Base-by-base conservation (phyloP, 2,888 invertebrate genomes). In the Drepanosiphum platanoidis region DNA sequence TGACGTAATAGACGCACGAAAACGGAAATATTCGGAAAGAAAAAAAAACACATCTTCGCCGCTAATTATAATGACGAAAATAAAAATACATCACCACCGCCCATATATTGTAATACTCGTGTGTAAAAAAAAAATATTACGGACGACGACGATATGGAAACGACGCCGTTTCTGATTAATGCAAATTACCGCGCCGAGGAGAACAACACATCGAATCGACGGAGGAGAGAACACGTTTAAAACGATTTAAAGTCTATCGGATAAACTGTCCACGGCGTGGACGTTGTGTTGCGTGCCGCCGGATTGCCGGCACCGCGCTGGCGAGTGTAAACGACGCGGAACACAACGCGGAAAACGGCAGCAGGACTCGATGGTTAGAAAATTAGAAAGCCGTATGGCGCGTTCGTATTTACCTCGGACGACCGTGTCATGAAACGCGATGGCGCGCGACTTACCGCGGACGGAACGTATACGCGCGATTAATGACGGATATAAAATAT, bases 201-300 rank as follows among this genome's bases (percentile, higher is more conserved):
- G 68, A 32, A 79, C n/a, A 66, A 42, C 30, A 36, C n/a, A 11
- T 27, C 7, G n/a, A 27, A 34, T 27, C 27, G 13, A 22, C 77
- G 30, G 4, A 18, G 9, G 8, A 13, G 46, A 18, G 18, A 58
- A 58, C 18, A 58, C 61, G 4, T 27, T n/a, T 27, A 61, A 22
- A 22, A 61, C 61, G 61, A 61, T 61, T 15, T 15, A n/a, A 27
- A 15, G 46, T 46, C 46, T 46, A 11, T 4, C 46, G 15, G 77
- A 77, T 64, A 61, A 39, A 58, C 30, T n/a, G 39, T 42, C 58
- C 27, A 36, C 27, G 66, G 34, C 39, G 39, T 66, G 83, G 75
- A 66, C 83, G 75, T 84, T 84, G 42, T 66, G 83, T 84, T 75
- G 83, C 83, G 83, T 75, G 4, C 30, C 30, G 27, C 13, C 68